Evolutionary conservation across 2,797 vertebrate species (phyloP).

Genomic region (Hippoglossus hippoglossus): DNA sequence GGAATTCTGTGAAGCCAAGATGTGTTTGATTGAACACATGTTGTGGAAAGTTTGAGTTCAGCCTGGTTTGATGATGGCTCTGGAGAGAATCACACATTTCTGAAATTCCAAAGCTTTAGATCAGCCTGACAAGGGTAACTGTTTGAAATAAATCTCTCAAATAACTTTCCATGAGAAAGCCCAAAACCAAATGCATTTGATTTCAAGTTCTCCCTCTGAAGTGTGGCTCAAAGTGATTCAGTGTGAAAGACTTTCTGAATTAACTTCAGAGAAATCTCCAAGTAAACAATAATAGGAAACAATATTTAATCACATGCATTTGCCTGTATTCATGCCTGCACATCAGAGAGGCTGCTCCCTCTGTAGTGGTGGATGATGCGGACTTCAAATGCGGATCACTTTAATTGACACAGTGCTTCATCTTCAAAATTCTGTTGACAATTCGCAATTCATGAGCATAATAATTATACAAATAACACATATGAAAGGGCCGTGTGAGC

Average conservation of each 20-base stretch:
- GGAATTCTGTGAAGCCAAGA: constrained; percentile 57
- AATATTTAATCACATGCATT: constrained; percentile 81
- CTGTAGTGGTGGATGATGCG: constrained; percentile 68
- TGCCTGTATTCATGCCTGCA: constrained; percentile 75
- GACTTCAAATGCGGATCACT: constrained; percentile 80
- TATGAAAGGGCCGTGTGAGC: constrained; percentile 69
- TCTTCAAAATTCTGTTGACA: constrained; percentile 78
- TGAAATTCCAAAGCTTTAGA: constrained; percentile 78
- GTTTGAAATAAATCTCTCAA: constrained; percentile 82
- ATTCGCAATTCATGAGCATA: constrained; percentile 74
- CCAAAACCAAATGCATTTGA: constrained; percentile 72
- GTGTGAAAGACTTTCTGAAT: constrained; percentile 74
- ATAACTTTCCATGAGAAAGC: constrained; percentile 77
- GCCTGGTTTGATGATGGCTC: constrained; percentile 72
- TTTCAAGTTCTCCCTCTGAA: constrained; percentile 75
- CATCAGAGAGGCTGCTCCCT: constrained; percentile 74
- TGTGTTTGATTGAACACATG: constrained; percentile 74
- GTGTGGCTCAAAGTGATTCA: constrained; percentile 76
- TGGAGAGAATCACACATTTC: constrained; percentile 79
- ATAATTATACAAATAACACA: constrained; percentile 81
- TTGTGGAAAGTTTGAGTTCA: constrained; percentile 74
- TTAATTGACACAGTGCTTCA: constrained; percentile 80
- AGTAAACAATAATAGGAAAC: constrained; percentile 83
- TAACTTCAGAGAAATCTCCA: constrained; percentile 77
- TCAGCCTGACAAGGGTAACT: constrained; percentile 77